These are phyloP conservation scores for Crocuta crocuta DNA, from an alignment of 2,113 vertebrate genomes.

Conservation along the genomic window DNA sequence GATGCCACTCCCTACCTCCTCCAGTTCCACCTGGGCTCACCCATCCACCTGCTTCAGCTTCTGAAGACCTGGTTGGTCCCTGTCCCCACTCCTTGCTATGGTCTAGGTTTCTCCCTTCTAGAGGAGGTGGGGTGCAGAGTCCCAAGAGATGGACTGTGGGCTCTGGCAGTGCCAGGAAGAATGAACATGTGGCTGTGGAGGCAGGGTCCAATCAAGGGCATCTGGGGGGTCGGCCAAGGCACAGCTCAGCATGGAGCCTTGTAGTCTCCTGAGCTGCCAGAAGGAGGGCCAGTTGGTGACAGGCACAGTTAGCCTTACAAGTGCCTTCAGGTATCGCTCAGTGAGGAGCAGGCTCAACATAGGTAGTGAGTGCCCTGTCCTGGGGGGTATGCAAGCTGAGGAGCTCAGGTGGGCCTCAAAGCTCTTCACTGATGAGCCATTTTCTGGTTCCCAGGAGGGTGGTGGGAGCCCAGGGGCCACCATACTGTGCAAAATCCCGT, in stretches of 20 bases:
- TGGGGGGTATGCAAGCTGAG: background rate
- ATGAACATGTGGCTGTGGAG: background rate
- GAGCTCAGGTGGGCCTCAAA: background rate
- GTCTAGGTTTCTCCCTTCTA: background rate
- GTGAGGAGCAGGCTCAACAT: background rate
- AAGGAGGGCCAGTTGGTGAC: background rate
- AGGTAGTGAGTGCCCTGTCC: background rate
- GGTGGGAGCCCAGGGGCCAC: background rate
- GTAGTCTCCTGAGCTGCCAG: background rate
- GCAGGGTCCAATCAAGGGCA: background rate
- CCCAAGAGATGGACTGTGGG: background rate
- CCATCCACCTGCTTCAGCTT: background rate
- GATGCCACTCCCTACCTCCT: background rate
- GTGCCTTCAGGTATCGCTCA: background rate
- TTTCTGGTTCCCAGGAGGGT: background rate
- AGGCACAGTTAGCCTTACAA: background rate
- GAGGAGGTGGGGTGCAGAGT: background rate
- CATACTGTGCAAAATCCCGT: background rate
- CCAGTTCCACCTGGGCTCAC: background rate
- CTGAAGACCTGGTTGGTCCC: background rate
- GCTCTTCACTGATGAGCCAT: background rate
- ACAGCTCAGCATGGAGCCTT: background rate
- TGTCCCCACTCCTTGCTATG: background rate
- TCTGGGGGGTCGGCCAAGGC: background rate
- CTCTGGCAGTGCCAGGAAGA: background rate